Percentiles rank a stretch among this genome's conserved stretches.
Evolutionary conservation across 2,797 vertebrate species (phyloP).

Genomic region (Pipistrellus pipistrellus): DNA sequence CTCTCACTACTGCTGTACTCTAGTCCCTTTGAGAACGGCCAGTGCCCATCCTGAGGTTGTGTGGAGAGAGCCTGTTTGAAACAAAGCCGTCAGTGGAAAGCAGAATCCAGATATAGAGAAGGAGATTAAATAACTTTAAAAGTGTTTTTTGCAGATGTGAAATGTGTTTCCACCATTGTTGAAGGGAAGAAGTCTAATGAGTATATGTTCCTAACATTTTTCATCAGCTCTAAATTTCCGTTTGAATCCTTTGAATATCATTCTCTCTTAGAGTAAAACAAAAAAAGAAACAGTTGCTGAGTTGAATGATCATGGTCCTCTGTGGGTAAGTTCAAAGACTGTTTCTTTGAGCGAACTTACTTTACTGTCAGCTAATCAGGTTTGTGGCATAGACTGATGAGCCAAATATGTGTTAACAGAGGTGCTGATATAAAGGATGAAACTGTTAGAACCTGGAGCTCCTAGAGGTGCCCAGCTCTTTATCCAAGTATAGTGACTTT

Average conservation of each 20-base stretch:
- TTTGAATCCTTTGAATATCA: background rate
- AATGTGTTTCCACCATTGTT: background rate
- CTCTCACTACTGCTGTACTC: background rate
- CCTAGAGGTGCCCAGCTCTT: background rate
- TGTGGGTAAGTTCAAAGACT: background rate
- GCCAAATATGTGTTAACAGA: background rate
- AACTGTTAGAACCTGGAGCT: background rate
- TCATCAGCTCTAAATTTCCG: background rate
- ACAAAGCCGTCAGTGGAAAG: background rate
- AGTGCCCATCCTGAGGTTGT: background rate
- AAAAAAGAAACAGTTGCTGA: background rate
- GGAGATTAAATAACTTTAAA: background rate
- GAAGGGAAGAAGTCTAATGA: background rate
- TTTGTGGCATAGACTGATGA: background rate
- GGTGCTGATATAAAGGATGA: background rate
- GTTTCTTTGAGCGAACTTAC: background rate
- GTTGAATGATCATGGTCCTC: background rate
- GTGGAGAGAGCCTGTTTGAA: background rate
- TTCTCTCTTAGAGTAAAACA: background rate
- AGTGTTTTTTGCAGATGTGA: background rate
- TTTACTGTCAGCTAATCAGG: background rate
- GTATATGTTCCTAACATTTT: background rate
- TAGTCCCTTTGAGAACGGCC: background rate
- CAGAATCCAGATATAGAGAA: background rate
- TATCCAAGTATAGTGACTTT: background rate